phyloP scores from a whole-genome alignment of 1,140 invertebrate genomes.

The Scaptomyza pallida region DNA sequence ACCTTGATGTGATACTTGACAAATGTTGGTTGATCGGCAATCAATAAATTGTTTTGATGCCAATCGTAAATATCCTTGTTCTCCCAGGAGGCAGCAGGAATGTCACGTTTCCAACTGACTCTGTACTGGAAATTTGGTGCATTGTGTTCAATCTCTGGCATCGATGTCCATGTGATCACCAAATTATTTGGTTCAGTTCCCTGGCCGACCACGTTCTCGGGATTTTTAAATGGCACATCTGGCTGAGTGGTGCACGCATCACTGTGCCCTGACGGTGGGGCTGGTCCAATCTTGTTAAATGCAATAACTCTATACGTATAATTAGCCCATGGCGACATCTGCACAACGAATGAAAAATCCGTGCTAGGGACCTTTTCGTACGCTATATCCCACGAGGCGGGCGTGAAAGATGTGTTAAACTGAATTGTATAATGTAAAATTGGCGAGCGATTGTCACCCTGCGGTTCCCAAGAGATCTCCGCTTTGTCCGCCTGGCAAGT shows the following conservation, averaged over 20 bases:
- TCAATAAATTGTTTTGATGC: conserved; percentile 87
- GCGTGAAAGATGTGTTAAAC: conserved; percentile 97
- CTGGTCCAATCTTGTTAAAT: conserved; percentile 96
- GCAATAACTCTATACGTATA: conserved; percentile 98
- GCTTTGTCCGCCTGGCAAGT: conserved; percentile 90
- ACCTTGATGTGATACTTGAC: conserved; percentile 96
- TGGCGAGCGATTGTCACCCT: conserved; percentile 96
- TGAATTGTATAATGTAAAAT: conserved; percentile 96
- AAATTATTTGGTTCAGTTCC: conserved; percentile 95
- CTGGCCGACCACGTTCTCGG: conserved; percentile 95
- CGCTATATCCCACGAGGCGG: conserved; percentile 94
- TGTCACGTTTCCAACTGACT: conserved; percentile 93
- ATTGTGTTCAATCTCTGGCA: conserved; percentile 98
- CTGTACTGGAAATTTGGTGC: conserved; percentile 96
- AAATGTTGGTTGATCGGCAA: conserved; percentile 96
- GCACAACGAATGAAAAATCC: conserved; percentile 90
- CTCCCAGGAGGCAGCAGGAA: conserved; percentile 89
- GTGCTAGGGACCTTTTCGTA: conserved; percentile 91
- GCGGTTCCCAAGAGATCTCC: conserved; percentile 92
- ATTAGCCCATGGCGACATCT: conserved; percentile 96
- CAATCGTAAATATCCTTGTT: conserved; percentile 91
- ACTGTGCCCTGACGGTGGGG: conserved; percentile 92
- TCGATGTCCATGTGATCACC: conserved; percentile 97
- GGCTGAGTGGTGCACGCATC: conserved; percentile 93
- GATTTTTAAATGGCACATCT: conserved; percentile 96